Evolutionary conservation across 2,797 vertebrate species (phyloP), one percentile per base, ranked within the genome.

Genomic region (Balearica regulorum): DNA sequence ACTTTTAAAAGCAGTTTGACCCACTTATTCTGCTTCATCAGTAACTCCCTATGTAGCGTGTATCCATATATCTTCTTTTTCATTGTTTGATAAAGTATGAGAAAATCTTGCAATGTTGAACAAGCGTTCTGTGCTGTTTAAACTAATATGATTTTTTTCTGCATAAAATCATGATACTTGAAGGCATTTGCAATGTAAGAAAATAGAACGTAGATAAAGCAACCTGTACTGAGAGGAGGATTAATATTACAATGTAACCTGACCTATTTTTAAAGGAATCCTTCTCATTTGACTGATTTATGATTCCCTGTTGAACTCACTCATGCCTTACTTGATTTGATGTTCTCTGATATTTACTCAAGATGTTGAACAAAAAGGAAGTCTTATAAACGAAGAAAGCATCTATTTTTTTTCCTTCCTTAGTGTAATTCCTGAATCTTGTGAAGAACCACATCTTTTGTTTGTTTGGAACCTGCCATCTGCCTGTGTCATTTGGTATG

Each of bases 11-110:
- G 78, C 84, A 68, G 70, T 61, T 78, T 95, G 95, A 97, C 96
- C 96, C 89, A 95, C 92, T 97, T 97, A 95, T 93, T 96, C 93
- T 94, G 90, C 88, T 90, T 82, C 83, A 85, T 55, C 0, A 57
- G 86, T 94, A 82, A 61, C 73, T 90, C 55, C 21, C 18, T 29
- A 11, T 11, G n/a, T 70, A 68, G 60, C 16, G 20, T n/a, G 18
- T 69, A 14, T 85, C 7, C 39, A 5, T 51, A 16, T 48, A 16
- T 76, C 20, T 93, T 11, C 25, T 76, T 82, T 65, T 70, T 70
- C 18, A 46, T 70, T 55, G 26, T 93, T 77, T 68, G 61, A 73
- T 55, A 62, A 95, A 73, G 88, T 39, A 54, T 4, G 60, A 68
- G 58, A 78, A 83, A 93, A 79, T 46, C 61, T 85, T 75, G 13